These are phyloP conservation scores for Meriones psammophilus DNA, from an alignment of 2,797 vertebrate species.

Conservation along the genomic window DNA sequence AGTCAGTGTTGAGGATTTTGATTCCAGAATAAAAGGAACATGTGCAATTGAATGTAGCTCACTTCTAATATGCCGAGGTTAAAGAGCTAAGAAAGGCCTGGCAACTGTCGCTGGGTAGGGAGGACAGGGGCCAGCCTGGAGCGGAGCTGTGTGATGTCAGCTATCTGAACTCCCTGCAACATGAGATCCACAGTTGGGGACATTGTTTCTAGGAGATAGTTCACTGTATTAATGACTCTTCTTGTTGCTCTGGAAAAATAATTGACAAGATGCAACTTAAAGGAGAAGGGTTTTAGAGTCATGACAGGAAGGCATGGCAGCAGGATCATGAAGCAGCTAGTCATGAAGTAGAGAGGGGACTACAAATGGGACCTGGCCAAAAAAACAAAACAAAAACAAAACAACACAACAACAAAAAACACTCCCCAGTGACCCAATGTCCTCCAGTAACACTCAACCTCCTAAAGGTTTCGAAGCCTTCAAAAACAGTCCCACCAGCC, in stretches of 20 bases:
- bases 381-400: not conserved
- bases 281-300: not conserved
- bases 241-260: not conserved
- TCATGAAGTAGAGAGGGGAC: not conserved
- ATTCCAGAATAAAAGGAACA: slow-evolving; percentile 22
- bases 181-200: not conserved
- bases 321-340: not conserved
- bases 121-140: not conserved
- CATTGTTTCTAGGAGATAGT: not conserved
- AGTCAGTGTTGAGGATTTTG: slow-evolving; percentile 10
- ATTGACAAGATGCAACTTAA: not conserved
- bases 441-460: not conserved
- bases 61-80: not conserved
- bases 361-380: not conserved
- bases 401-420: not conserved
- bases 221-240: not conserved
- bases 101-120: not conserved
- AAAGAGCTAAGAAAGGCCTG: not conserved
- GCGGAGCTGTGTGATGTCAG: not conserved
- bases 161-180: not conserved
- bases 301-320: not conserved
- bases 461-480: not conserved
- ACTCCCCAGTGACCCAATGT: not conserved
- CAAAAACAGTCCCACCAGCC: not conserved
- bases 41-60: not conserved